Evolutionary conservation across 2,113 vertebrate genomes (phyloP).

Genomic region (Rhabdomys dilectus): DNA sequence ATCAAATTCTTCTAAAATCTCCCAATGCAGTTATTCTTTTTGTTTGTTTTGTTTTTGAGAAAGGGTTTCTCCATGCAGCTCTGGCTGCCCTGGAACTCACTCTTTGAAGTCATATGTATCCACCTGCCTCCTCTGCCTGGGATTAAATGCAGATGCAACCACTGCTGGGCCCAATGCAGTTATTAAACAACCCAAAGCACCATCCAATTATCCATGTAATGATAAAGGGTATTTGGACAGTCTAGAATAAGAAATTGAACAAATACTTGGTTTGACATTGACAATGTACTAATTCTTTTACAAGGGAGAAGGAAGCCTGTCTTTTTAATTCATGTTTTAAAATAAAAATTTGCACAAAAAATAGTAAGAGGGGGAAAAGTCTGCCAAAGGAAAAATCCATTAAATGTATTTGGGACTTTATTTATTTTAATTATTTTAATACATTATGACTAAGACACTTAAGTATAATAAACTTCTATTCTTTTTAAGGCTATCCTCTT

Average conservation of each 20-base stretch:
- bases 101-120: too few species aligned
- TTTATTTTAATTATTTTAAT: constrained; percentile 23
- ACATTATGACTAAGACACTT: neutral
- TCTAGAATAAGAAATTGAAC: constrained; percentile 42
- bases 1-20: constrained; percentile 59
- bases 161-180: neutral
- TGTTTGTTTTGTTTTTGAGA: neutral
- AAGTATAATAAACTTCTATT: constrained; percentile 30
- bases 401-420: constrained; percentile 4
- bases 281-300: constrained; percentile 20
- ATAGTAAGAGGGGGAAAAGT: neutral
- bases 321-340: neutral
- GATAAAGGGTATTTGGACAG: constrained; percentile 27
- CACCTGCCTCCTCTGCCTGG: neutral
- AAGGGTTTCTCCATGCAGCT: neutral
- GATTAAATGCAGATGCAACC: neutral
- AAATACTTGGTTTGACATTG: neutral
- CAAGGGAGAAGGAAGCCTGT: neutral
- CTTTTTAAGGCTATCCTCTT: neutral
- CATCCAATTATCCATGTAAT: neutral
- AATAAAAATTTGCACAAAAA: constrained; percentile 36
- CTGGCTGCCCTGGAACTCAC: neutral
- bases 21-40: neutral
- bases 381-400: neutral
- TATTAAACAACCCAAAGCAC: neutral